These are phyloP conservation scores for Craterocephalus amniculus DNA, from an alignment of 2,797 vertebrate genomes.

Conservation along the genomic window DNA sequence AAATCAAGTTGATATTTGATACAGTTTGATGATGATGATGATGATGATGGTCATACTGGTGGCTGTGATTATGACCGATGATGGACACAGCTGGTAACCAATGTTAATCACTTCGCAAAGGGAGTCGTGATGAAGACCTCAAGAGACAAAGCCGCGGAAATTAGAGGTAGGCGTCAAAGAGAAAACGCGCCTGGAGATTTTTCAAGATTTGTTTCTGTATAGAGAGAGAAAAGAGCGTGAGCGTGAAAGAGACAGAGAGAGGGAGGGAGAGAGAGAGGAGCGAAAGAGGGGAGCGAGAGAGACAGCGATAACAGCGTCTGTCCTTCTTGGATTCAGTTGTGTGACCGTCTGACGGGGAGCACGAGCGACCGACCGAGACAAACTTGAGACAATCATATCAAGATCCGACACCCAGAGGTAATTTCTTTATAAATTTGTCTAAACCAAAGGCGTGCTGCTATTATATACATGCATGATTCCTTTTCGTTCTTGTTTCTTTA, in stretches of 20 bases:
- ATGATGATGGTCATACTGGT: conserved; percentile 24
- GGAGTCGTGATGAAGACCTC: conserved; percentile 40
- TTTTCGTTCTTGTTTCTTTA: not conserved
- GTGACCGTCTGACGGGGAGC: conserved; percentile 70
- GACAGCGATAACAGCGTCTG: conserved; percentile 66
- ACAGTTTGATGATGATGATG: conserved; percentile 25
- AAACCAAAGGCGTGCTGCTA: not conserved
- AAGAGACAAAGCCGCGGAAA: conserved; percentile 30
- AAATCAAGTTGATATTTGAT: conserved; percentile 14
- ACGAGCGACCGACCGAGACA: conserved; percentile 48
- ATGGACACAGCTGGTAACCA: conserved; percentile 46
- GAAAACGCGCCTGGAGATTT: conserved; percentile 56
- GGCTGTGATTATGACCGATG: conserved; percentile 61
- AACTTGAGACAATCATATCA: conserved; percentile 66
- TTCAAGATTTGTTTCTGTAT: conserved; percentile 56
- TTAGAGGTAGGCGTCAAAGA: conserved; percentile 25
- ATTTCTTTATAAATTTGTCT: conserved; percentile 24
- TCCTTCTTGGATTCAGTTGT: conserved; percentile 77
- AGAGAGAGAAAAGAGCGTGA: conserved; percentile 8
- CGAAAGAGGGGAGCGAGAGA: conserved; percentile 26
- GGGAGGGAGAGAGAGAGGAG: conserved; percentile 28
- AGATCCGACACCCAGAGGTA: conserved; percentile 70
- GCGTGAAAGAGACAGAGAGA: conserved; percentile 10
- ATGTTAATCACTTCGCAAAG: conserved; percentile 57
- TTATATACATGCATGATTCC: conserved; percentile 9